Evolutionary conservation across 1,140 invertebrate species (phyloP).

Genomic region (Drosophila mayri): DNA sequence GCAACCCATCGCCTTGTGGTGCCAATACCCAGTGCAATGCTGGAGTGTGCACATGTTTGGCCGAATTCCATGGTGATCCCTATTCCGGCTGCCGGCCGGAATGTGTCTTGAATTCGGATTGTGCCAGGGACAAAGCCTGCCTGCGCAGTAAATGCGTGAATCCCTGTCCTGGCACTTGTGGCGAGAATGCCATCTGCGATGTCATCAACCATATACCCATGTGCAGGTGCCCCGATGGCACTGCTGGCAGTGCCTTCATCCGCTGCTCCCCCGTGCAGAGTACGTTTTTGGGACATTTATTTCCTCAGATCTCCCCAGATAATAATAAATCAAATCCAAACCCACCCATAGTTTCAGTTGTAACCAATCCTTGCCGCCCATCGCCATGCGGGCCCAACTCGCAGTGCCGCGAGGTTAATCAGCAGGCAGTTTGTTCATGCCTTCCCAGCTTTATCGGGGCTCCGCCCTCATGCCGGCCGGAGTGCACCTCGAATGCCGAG

Average conservation of each 20-base stretch:
- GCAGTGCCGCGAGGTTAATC: conserved; percentile 89
- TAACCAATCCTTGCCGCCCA: conserved; percentile 89
- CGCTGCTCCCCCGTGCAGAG: conserved; percentile 85
- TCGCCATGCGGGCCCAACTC: conserved; percentile 93
- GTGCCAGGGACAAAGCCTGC: conserved; percentile 90
- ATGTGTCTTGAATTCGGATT: conserved; percentile 93
- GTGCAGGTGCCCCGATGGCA: conserved; percentile 90
- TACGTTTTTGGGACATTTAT: conserved; percentile 83
- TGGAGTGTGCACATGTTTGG: conserved; percentile 91
- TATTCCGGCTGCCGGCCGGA: conserved; percentile 93
- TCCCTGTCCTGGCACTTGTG: conserved; percentile 92
- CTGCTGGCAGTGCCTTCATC: conserved; percentile 90
- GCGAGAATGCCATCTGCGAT: conserved; percentile 91
- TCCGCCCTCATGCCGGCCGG: conserved; percentile 90
- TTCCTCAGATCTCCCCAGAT: neutral
- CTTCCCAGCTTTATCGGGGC: conserved; percentile 88
- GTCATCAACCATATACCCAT: conserved; percentile 92
- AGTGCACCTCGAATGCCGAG: conserved; percentile 90
- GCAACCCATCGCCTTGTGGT: conserved; percentile 92
- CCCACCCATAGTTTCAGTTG: conserved; percentile 84
- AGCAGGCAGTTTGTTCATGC: conserved; percentile 89
- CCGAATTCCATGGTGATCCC: conserved; percentile 93
- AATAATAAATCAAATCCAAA: conserved; percentile 85
- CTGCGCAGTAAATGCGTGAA: conserved; percentile 92
- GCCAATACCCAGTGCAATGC: conserved; percentile 92